Base-by-base conservation (phyloP, 2,797 vertebrate species). In the Prunella strophiata region DNA sequence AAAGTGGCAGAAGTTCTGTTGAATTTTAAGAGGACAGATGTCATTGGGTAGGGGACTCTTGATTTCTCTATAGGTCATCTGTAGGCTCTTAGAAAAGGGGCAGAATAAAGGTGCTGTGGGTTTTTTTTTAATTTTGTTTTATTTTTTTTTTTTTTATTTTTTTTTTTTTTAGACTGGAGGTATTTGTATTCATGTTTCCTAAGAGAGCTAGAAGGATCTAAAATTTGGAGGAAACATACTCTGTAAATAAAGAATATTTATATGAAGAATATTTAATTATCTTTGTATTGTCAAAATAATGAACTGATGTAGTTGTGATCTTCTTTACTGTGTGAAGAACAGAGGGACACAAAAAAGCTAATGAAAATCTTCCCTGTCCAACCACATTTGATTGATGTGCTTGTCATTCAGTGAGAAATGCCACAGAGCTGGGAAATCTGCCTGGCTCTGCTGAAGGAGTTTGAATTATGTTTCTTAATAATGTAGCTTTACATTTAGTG, bases 401-500 rank as follows among this genome's bases (percentile, higher is more conserved):
- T 95, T 95, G 76, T 95, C 30, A 5, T 92, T 92, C 42, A 59
- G 25, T 38, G 86, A 77, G 32, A 92, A 90, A 91, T 89, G 54
- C 36, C n/a, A 91, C 40, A 47, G 59, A 87, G 67, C 36, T 91
- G 72, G 66, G 48, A 83, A 91, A 61, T 80, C 45, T 73, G 27
- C 59, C 65, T 91, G 61, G 8, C 59, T 55, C 59, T 73, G 76
- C 85, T 76, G 88, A 55, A 88, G 63, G 85, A 92, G 16, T 85
- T 52, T 93, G 89, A 96, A 21, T 90, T 93, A 93, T 72, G 66
- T 85, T 91, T 91, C 71, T 92, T 91, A 96, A 95, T 94, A 95
- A 93, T 8, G 63, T 43, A 86, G 61, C 79, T 91, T 94, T 85
- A 52, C 79, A 80, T 84, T 91, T 93, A 86, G 73, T 43, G 57